phyloP scores from a whole-genome alignment of 2,113 vertebrate species.

The Syrmaticus mikado region DNA sequence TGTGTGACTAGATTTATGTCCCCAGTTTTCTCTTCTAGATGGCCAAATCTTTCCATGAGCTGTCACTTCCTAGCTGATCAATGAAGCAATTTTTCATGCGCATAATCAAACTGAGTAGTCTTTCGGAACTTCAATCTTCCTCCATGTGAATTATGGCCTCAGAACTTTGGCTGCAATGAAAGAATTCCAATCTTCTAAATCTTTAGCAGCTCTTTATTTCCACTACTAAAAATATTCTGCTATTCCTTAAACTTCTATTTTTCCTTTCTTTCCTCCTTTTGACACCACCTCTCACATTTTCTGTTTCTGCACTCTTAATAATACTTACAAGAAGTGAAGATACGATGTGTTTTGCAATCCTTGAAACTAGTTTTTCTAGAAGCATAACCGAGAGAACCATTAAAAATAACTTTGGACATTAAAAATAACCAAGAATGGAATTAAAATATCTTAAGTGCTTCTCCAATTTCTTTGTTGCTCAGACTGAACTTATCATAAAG shows the following conservation, averaged over 20 bases:
- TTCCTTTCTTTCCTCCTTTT: not conserved
- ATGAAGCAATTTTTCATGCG: not conserved
- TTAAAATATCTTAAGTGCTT: not conserved
- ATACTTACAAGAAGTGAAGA: not conserved
- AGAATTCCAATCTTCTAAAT: not conserved
- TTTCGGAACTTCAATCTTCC: not conserved
- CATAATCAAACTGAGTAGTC: not conserved
- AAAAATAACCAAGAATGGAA: not conserved
- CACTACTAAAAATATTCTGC: not conserved
- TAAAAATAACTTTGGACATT: not conserved
- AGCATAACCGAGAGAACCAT: not conserved
- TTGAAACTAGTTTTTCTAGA: not conserved
- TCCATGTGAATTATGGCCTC: not conserved
- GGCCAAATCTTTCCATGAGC: not conserved
- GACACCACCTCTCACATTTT: not conserved
- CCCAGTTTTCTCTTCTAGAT: not conserved
- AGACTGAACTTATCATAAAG: not conserved
- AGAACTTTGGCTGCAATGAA: not conserved
- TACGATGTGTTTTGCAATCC: fast-evolving
- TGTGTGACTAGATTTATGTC: not conserved
- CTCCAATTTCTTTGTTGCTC: not conserved
- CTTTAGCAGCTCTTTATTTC: not conserved
- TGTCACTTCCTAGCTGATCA: not conserved
- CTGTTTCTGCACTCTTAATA: not conserved
- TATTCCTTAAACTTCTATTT: not conserved